Evolutionary conservation across 2,797 vertebrate genomes (phyloP).

Genomic region (Geotrypetes seraphini): DNA sequence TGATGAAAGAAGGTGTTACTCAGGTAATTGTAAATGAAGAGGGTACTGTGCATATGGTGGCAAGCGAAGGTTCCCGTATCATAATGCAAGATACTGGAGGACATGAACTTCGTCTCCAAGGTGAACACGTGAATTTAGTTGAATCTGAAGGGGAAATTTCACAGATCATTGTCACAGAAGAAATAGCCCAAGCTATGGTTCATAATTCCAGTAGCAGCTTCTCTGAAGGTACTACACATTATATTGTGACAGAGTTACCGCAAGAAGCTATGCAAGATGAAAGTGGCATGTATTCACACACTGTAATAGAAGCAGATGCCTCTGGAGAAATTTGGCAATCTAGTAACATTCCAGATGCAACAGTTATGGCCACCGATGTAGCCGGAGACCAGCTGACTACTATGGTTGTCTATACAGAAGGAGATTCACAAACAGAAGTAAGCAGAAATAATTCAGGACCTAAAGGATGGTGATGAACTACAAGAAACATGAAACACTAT

Average conservation of each 20-base stretch:
- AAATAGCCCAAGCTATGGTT: constrained; percentile 61
- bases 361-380: constrained; percentile 17
- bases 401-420: constrained; percentile 78
- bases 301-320: constrained; percentile 43
- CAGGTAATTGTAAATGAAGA: constrained; percentile 90
- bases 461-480: constrained; percentile 31
- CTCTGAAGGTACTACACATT: constrained; percentile 70
- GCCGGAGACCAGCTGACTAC: constrained; percentile 47
- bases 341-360: constrained; percentile 17
- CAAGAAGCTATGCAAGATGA: constrained; percentile 65
- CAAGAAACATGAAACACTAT: constrained; percentile 25
- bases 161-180: constrained; percentile 63
- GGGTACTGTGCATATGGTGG: constrained; percentile 67
- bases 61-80: constrained; percentile 54
- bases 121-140: constrained; percentile 44
- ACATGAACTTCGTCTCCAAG: constrained; percentile 36
- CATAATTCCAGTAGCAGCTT: constrained; percentile 35
- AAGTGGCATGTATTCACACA: constrained; percentile 52
- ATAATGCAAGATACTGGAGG: constrained; percentile 57
- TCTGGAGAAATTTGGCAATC: constrained; percentile 42
- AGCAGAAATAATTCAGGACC: constrained; percentile 52
- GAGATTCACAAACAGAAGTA: constrained; percentile 52
- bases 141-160: constrained; percentile 51
- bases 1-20: constrained; percentile 83
- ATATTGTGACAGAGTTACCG: constrained; percentile 87